Evolutionary conservation across 2,888 invertebrate genomes (phyloP).

Genomic region (Boloria euphrosyne): DNA sequence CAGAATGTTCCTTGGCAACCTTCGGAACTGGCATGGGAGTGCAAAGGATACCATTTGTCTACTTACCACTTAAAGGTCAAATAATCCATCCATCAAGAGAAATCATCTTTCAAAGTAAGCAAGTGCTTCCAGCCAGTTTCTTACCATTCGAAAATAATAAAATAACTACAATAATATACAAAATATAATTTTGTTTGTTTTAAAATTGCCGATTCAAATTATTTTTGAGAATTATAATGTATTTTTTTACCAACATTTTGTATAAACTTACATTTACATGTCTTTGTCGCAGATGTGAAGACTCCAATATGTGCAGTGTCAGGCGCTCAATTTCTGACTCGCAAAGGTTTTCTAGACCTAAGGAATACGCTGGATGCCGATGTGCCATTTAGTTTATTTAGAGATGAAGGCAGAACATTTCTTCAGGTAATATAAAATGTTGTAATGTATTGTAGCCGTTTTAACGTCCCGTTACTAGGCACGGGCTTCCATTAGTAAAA

Average conservation of each 20-base stretch:
- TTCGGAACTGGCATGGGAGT: conserved; percentile 86
- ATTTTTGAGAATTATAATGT: too few relatives aligned
- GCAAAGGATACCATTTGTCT: conserved; percentile 93
- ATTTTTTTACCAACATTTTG: too few relatives aligned
- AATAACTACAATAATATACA: neutral
- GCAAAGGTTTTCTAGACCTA: conserved; percentile 90
- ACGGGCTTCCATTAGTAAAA: too few relatives aligned
- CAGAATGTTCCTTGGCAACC: conserved; percentile 91
- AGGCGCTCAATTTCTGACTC: conserved; percentile 90
- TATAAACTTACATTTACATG: too few relatives aligned
- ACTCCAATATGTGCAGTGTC: conserved; percentile 93
- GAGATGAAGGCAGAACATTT: conserved; percentile 91
- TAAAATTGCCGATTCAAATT: too few relatives aligned
- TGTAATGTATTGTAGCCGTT: too few relatives aligned
- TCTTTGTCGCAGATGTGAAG: conserved; percentile 84
- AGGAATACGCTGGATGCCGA: conserved; percentile 89
- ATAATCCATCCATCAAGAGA: conserved; percentile 94
- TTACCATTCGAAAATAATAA: neutral
- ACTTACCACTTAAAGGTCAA: conserved; percentile 92
- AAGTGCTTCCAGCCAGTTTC: neutral
- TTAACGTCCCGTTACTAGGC: too few relatives aligned
- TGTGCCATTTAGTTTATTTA: conserved; percentile 90
- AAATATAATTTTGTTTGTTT: too few relatives aligned
- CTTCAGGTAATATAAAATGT: conserved; percentile 84
- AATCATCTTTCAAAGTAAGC: conserved; percentile 89